Evolutionary conservation across 2,113 vertebrate species (phyloP), one percentile per base, ranked within the genome.

Genomic region (Heterochromis multidens): DNA sequence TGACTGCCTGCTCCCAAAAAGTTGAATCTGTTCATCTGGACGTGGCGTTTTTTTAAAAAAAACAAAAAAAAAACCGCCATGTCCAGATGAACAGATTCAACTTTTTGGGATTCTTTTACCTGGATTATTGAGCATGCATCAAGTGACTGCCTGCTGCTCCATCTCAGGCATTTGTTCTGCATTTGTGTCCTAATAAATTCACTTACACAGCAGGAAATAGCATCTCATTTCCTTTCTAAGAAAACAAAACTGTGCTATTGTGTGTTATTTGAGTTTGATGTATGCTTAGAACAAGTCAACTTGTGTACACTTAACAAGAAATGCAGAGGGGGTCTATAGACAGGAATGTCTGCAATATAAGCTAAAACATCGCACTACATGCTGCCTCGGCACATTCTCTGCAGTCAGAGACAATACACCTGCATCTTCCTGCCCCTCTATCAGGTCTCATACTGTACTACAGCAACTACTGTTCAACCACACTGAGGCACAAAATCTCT

Each of bases 351-450:
- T 12, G 61, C 52, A 21, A 59, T n/a, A 6, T 6, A 57, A 61
- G 8, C 72, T 37, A 6, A 80, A 62, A 86, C 80, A 49, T 59
- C 3, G 1, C 72, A 80, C 31, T 63, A 84, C 83, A 37, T 43
- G 92, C 89, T 86, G 86, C 1, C 54, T 93, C 88, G 90, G 93
- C 91, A 88, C 43, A 87, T 90, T 74, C 88, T 93, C 84, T 92
- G 93, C 89, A 90, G 89, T 60, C 72, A 80, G n/a, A 72, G 10
- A 76, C 62, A 31, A 88, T 91, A 40, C 77, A 88, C 76, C 80
- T 89, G 80, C 82, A 23, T 31, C 56, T 21, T 7, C 43, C 79
- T 3, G 1, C 81, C 57, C 80, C 52, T 31, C 60, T 11, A n/a
- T 52, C 82, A 35, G 81, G 58, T 70, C 31, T 72, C 76, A 54